These are phyloP conservation scores for Ictalurus furcatus DNA, from an alignment of 2,113 vertebrate species.

Conservation along the genomic window DNA sequence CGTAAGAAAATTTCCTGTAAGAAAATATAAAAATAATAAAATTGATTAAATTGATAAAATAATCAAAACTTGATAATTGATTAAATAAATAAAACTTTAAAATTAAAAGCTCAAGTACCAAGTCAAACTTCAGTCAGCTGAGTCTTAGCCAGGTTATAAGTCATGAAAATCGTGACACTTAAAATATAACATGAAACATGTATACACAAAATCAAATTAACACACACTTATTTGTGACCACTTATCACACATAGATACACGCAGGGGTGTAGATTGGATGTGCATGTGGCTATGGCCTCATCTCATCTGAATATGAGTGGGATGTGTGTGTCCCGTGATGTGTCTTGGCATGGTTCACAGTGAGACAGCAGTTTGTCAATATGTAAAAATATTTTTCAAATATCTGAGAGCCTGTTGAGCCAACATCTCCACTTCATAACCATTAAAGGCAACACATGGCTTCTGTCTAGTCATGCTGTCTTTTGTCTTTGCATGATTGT, in stretches of 20 bases:
- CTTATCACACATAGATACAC: not conserved
- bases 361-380: constrained; percentile 30
- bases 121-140: not conserved
- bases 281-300: constrained; percentile 47
- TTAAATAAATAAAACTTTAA: not conserved
- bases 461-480: constrained; percentile 18
- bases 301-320: constrained; percentile 32
- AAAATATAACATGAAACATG: not conserved
- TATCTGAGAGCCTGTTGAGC: constrained; percentile 34
- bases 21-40: not conserved
- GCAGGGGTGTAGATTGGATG: constrained; percentile 49
- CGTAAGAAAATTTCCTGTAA: no score
- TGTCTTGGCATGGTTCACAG: constrained; percentile 45
- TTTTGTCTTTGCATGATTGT: constrained; percentile 33
- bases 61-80: not conserved
- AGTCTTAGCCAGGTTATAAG: not conserved
- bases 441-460: constrained; percentile 23
- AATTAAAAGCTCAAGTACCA: not conserved
- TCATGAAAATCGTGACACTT: not conserved
- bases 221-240: constrained; percentile 16
- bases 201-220: not conserved
- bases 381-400: constrained; percentile 15
- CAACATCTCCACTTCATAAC: constrained; percentile 32
- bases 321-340: constrained; percentile 46
- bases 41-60: not conserved